phyloP scores from a whole-genome alignment of 2,797 vertebrate genomes.

The Chanos chanos region DNA sequence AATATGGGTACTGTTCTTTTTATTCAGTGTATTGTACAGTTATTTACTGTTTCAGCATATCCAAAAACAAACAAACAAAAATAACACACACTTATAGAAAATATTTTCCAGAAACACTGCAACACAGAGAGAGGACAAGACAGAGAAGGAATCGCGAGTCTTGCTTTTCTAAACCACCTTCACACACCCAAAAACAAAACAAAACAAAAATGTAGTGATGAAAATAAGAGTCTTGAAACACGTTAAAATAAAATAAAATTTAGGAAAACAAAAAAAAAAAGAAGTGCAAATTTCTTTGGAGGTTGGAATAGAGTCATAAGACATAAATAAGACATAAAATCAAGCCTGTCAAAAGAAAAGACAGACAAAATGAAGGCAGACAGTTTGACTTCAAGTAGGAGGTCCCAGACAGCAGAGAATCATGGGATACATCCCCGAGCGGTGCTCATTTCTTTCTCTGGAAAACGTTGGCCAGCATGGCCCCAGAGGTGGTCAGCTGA shows the following conservation, averaged over 20 bases:
- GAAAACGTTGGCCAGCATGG: constrained; percentile 98
- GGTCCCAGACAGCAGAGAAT: constrained; percentile 70
- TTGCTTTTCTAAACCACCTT: constrained; percentile 75
- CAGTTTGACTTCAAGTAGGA: constrained; percentile 93
- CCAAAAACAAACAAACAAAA: constrained; percentile 55
- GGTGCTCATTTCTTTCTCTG: constrained; percentile 91
- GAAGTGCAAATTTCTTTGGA: constrained; percentile 99
- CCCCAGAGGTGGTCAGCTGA: constrained; percentile 96
- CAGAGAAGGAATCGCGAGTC: constrained; percentile 72
- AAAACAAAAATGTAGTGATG: constrained; percentile 62
- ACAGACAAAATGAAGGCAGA: constrained; percentile 81
- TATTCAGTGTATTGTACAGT: constrained; percentile 91
- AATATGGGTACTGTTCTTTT: constrained; percentile 84
- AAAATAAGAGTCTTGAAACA: constrained; percentile 46
- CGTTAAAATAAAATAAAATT: constrained; percentile 61
- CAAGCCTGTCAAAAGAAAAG: constrained; percentile 66
- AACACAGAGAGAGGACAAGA: constrained; percentile 80
- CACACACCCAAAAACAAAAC: constrained; percentile 73
- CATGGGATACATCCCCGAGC: constrained; percentile 56
- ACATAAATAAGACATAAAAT: constrained; percentile 81
- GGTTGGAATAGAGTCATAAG: constrained; percentile 86
- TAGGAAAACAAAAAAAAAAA: constrained; percentile 68
- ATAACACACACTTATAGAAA: constrained; percentile 71
- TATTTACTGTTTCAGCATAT: constrained; percentile 79
- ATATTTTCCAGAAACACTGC: constrained; percentile 75